phyloP scores from a whole-genome alignment of 2,113 vertebrate species.

The Spilogale gracilis region DNA sequence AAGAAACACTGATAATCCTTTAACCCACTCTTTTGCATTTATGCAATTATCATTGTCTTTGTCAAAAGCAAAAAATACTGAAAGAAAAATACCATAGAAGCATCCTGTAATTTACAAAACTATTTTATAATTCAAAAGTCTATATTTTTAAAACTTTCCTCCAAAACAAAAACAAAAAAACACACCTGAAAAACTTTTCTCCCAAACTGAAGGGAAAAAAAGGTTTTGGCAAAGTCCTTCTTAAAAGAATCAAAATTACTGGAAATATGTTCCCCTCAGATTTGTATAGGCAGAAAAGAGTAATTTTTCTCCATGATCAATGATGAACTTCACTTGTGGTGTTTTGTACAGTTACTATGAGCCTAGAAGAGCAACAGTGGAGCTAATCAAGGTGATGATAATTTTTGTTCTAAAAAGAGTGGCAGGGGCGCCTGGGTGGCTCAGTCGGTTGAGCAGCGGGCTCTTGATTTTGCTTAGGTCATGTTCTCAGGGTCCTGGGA shows the following conservation, averaged over 20 bases:
- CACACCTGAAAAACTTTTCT: neutral
- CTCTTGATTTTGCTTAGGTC: neutral
- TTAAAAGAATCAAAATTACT: neutral
- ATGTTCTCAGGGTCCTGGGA: neutral
- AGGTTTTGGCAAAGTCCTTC: neutral
- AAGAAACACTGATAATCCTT: slow-evolving; percentile 94
- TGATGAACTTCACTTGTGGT: neutral
- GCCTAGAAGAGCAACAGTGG: neutral
- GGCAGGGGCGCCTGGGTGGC: neutral
- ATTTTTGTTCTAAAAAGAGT: slow-evolving; percentile 1
- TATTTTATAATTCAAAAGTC: slow-evolving; percentile 59
- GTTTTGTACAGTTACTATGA: neutral
- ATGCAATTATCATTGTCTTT: slow-evolving; percentile 90
- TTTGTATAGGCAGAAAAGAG: neutral
- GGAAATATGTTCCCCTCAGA: neutral
- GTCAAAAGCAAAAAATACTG: slow-evolving; percentile 95
- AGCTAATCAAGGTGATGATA: slow-evolving; percentile 12
- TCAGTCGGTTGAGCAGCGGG: neutral
- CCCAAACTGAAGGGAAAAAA: neutral
- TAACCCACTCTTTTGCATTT: slow-evolving; percentile 93
- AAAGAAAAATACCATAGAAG: neutral
- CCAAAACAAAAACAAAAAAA: neutral
- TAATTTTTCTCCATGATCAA: neutral
- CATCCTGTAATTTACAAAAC: slow-evolving; percentile 3
- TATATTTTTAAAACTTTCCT: neutral